Conservation (phyloP, 2,888 invertebrate species). For the Panopea generosa region DNA sequence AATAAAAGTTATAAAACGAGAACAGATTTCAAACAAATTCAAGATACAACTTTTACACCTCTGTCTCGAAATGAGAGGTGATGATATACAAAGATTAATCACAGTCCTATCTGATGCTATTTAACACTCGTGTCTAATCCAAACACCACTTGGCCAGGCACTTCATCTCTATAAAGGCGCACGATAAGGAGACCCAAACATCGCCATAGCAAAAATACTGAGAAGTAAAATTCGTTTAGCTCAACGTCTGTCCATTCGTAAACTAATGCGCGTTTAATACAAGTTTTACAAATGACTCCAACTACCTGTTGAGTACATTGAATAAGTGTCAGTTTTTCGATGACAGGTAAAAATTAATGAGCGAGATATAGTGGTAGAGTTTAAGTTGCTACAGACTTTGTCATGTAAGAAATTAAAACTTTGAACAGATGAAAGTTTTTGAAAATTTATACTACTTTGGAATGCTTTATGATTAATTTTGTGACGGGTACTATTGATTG, state of each 20-base stretch:
- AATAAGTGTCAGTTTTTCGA: conserved; percentile 41
- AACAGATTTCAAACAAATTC: too few species aligned
- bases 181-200: too few species aligned
- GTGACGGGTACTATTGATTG: too few species aligned
- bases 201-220: conserved; percentile 24
- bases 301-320: not conserved
- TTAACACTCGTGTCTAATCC: conserved; percentile 27
- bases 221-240: conserved; percentile 26
- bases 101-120: conserved; percentile 12
- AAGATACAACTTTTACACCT: not conserved
- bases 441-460: too few species aligned
- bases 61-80: not conserved
- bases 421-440: too few species aligned
- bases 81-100: conserved; percentile 18
- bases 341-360: conserved; percentile 40
- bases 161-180: conserved; percentile 22
- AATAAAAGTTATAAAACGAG: too few species aligned
- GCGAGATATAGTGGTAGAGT: not conserved
- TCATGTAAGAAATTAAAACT: too few species aligned
- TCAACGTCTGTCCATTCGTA: conserved; percentile 16
- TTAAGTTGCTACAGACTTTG: too few species aligned
- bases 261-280: too few species aligned
- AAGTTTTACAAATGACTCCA: too few species aligned
- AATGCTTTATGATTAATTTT: too few species aligned
- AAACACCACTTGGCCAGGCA: conserved; percentile 44